Conservation (phyloP, 2,797 vertebrate genomes). For the Clarias pachynema region DNA sequence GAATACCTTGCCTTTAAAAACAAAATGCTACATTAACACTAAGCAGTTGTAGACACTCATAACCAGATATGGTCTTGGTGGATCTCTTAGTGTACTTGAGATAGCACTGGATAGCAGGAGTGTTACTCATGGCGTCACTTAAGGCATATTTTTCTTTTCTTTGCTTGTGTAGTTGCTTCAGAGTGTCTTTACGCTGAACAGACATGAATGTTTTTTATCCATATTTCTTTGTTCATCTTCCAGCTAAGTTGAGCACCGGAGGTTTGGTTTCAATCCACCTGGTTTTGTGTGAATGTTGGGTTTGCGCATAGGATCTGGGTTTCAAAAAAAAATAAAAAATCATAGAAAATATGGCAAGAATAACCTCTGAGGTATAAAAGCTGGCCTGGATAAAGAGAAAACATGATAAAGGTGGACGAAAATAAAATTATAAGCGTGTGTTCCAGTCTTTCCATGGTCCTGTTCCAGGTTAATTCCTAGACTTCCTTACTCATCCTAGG, state of each 20-base stretch:
- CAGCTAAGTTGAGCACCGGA: background rate
- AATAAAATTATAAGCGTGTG: background rate
- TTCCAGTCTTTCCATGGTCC: conserved; percentile 13
- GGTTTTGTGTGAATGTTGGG: background rate
- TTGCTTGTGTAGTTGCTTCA: background rate
- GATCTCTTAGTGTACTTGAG: background rate
- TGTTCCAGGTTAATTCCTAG: background rate
- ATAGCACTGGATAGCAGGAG: background rate
- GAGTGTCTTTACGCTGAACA: conserved; percentile 5
- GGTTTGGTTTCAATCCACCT: conserved; percentile 7
- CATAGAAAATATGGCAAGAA: too few species aligned
- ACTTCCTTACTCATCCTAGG: conserved; percentile 14
- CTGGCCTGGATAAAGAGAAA: background rate
- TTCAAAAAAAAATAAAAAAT: background rate
- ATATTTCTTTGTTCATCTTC: conserved; percentile 9
- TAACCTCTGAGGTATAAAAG: background rate
- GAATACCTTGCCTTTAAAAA: background rate
- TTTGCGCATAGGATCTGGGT: background rate
- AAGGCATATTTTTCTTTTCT: conserved; percentile 10
- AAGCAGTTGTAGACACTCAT: background rate
- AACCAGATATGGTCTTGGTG: conserved; percentile 7
- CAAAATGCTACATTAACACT: background rate
- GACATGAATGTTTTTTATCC: conserved; percentile 2
- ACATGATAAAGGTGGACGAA: background rate
- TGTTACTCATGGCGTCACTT: background rate